Conservation (phyloP, 2,888 invertebrate genomes). For the Drosophila borealis region DNA sequence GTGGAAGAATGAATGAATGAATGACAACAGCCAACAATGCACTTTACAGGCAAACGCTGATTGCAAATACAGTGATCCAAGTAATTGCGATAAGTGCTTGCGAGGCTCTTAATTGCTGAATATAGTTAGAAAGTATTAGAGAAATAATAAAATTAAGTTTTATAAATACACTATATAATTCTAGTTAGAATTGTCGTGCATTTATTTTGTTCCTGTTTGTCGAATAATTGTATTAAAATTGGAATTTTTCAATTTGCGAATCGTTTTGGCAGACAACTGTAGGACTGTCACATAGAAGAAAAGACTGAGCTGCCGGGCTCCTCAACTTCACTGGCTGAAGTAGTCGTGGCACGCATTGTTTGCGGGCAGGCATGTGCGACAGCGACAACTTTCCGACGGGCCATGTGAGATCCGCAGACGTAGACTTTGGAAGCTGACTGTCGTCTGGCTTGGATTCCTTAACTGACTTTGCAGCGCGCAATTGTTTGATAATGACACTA, state of each 20-base stretch:
- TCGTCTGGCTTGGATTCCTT: conserved; percentile 32
- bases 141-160: not conserved
- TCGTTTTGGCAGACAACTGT: conserved; percentile 44
- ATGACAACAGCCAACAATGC: no score
- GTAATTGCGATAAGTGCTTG: no score
- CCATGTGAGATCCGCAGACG: conserved; percentile 46
- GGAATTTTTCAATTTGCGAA: conserved; percentile 75
- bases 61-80: no score
- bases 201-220: not conserved
- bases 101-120: no score
- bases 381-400: conserved; percentile 45
- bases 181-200: not conserved
- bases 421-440: conserved; percentile 1
- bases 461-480: conserved; percentile 43
- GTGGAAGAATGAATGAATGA: no score
- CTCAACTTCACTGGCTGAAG: conserved; percentile 37
- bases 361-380: conserved; percentile 40
- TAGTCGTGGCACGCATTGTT: conserved; percentile 66
- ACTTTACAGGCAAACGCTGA: no score
- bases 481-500: conserved; percentile 80
- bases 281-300: conserved; percentile 42
- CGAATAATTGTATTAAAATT: conserved; percentile 66
- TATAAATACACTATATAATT: not conserved
- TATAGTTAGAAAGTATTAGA: not conserved
- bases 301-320: not conserved